These are phyloP conservation scores for Nesoenas mayeri DNA, from an alignment of 2,113 vertebrate species.

Conservation along the genomic window DNA sequence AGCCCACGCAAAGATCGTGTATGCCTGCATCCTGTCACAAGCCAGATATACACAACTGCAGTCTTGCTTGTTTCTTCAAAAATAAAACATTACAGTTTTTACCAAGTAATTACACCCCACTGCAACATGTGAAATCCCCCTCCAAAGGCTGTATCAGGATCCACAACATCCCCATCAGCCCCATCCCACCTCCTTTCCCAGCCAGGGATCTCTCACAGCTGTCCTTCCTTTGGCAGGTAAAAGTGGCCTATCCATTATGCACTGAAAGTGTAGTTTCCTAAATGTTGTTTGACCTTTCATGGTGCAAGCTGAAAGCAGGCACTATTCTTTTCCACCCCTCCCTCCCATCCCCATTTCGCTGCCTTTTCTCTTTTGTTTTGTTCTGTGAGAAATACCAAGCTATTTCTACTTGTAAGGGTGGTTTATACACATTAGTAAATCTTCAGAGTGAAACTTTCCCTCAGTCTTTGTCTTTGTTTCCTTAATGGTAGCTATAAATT, in stretches of 20 bases:
- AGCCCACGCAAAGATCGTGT: rapidly evolving
- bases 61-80: neutral
- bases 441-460: constrained; percentile 69
- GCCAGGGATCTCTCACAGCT: neutral
- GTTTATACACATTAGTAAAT: constrained; percentile 78
- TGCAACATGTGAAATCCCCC: rapidly evolving
- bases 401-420: constrained; percentile 54
- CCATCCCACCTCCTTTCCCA: neutral
- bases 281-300: neutral
- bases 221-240: neutral
- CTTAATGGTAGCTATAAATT: constrained; percentile 81
- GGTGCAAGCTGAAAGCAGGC: neutral
- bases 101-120: rapidly evolving
- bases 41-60: rapidly evolving
- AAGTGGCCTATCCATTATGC: neutral
- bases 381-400: constrained; percentile 58
- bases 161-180: neutral
- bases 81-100: rapidly evolving
- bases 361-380: constrained; percentile 59
- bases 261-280: neutral
- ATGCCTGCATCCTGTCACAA: neutral
- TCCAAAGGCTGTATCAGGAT: neutral
- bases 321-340: neutral
- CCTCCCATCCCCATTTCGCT: neutral
- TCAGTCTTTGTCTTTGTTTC: constrained; percentile 44